Evolutionary conservation across 2,888 invertebrate genomes (phyloP).

Genomic region (Drepanosiphum platanoidis): DNA sequence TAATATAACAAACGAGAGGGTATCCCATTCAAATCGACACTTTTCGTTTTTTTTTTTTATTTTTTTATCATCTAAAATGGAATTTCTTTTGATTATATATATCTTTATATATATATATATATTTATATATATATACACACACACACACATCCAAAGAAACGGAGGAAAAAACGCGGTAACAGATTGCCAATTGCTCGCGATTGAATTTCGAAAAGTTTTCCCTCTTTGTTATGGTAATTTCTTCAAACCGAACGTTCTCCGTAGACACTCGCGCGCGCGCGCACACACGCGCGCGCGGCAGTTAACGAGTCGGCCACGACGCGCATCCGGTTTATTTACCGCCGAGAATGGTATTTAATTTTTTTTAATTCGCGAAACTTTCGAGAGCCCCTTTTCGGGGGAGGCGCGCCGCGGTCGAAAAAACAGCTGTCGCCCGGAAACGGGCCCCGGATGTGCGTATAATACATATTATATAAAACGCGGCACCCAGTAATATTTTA

Average conservation of each 20-base stretch:
- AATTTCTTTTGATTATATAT: constrained; percentile 49
- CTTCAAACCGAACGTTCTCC: constrained; percentile 37
- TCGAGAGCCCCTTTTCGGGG: not conserved
- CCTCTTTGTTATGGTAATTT: constrained; percentile 58
- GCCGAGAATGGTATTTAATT: constrained; percentile 8
- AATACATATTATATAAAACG: too few relatives aligned
- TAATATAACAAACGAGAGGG: constrained; percentile 48
- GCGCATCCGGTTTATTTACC: constrained; percentile 27
- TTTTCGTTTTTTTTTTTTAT: constrained; percentile 34
- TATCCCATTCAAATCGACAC: constrained; percentile 55
- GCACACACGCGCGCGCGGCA: too few relatives aligned
- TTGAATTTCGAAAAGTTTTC: constrained; percentile 53
- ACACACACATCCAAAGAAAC: constrained; percentile 11
- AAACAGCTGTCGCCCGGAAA: constrained; percentile 35
- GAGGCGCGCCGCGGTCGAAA: not conserved
- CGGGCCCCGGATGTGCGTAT: not conserved
- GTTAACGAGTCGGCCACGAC: constrained; percentile 20
- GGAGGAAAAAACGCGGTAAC: constrained; percentile 40
- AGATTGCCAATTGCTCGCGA: constrained; percentile 60
- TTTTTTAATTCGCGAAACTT: constrained; percentile 24
- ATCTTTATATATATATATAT: constrained; percentile 19
- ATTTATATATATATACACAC: too few relatives aligned
- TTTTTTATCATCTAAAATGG: constrained; percentile 38
- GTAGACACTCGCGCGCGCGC: too few relatives aligned
- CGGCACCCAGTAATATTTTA: not conserved